Evolutionary conservation across 2,888 invertebrate genomes (phyloP).

Genomic region (Synanthedon formicaeformis): DNA sequence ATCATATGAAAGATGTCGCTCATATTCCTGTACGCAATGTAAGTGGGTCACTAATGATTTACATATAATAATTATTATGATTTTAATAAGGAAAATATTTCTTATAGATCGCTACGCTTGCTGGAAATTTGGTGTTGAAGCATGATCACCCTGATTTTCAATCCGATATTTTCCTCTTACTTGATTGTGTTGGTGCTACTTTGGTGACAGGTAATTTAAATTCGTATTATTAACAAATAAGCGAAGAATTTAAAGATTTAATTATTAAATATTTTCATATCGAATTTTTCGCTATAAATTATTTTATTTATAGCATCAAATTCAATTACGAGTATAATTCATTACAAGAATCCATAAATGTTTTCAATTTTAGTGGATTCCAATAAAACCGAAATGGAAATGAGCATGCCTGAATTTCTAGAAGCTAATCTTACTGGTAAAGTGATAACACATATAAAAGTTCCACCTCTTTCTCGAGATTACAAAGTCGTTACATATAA

Average conservation of each 20-base stretch:
- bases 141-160: constrained; percentile 75
- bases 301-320: not conserved
- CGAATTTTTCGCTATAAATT: not conserved
- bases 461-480: constrained; percentile 58
- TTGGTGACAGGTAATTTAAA: not conserved
- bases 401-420: constrained; percentile 30
- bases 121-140: constrained; percentile 79
- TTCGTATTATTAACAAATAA: no score
- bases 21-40: constrained; percentile 79
- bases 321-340: not conserved
- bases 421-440: constrained; percentile 33
- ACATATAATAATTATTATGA: not conserved
- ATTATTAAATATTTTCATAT: no score
- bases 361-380: not conserved
- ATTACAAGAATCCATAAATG: not conserved
- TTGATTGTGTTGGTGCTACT: constrained; percentile 38
- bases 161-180: constrained; percentile 75
- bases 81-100: not conserved
- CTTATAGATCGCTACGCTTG: constrained; percentile 73
- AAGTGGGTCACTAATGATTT: constrained; percentile 20
- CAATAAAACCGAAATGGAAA: not conserved
- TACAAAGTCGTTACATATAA: constrained; percentile 73
- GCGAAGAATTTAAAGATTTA: no score
- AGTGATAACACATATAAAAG: constrained; percentile 58
- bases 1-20: constrained; percentile 76